Evolutionary conservation across 2,113 vertebrate species (phyloP), one percentile per base, ranked within the genome.

Genomic region (Sinocyclocheilus maitianheensis): DNA sequence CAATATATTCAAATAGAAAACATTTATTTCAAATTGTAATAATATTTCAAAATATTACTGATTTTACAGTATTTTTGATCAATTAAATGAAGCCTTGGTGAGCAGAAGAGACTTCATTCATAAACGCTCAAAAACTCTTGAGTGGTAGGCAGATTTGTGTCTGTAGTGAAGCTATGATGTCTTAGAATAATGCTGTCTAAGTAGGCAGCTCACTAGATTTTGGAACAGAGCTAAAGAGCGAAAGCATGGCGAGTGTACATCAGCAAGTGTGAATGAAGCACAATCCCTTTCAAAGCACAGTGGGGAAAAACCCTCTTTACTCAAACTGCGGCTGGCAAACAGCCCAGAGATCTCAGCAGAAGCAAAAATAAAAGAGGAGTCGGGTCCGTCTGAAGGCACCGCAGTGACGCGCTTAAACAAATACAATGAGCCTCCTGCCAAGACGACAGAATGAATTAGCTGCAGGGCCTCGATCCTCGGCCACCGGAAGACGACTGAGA

Each of bases 261-360:
- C 60, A 46, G 75, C 74, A 60, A 74, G 30, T 58, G 63, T 60
- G 63, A 60, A 51, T 81, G 79, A 69, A 83, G 55, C 62, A 24
- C 63, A 92, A 48, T 3, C 1, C 46, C 12, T 86, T 92, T 92
- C 83, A 89, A 87, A 88, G 86, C 75, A 87, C 76, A 84, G 60
- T 71, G 62, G 84, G 53, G 62, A 90, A 85, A 78, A 78, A 51
- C 43, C 12, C 53, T n/a, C 60, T 83, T 88, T 88, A 87, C 86
- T 86, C 51, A 72, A 87, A 88, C 84, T 63, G 85, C 16, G 18
- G 60, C 83, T 40, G 89, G 88, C 88, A 74, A 85, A 87, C 78
- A 65, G 79, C 87, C 85, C 86, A 67, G 75, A 37, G 37, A 34
- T 67, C 18, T 8, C 76, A 34, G 63, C 58, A 76, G 22, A 51